Evolutionary conservation across 2,113 vertebrate species (phyloP).

Genomic region (Oreochromis aureus): DNA sequence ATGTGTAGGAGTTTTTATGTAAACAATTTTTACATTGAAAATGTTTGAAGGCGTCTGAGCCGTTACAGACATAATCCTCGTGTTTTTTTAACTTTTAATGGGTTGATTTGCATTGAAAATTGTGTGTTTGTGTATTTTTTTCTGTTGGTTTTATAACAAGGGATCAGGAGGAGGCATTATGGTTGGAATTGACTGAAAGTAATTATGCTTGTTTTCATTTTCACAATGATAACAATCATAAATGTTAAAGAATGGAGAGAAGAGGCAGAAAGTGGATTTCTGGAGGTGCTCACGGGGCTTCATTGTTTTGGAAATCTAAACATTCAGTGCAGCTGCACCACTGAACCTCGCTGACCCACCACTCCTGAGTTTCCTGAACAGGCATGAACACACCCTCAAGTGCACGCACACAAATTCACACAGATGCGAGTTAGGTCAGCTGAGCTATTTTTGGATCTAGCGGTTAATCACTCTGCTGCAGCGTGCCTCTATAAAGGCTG

Average conservation of each 20-base stretch:
- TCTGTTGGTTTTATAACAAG: neutral
- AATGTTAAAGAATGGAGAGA: neutral
- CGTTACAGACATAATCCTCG: neutral
- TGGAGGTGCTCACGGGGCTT: conserved; percentile 22
- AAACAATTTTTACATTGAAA: neutral
- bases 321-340: conserved; percentile 61
- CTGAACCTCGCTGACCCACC: conserved; percentile 47
- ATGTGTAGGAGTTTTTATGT: neutral
- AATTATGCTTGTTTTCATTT: neutral
- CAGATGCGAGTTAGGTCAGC: conserved; percentile 47
- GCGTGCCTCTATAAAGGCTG: conserved; percentile 68
- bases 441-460: conserved; percentile 67
- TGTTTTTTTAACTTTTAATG: neutral
- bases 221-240: neutral
- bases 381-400: conserved; percentile 52
- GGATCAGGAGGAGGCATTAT: neutral
- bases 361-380: conserved; percentile 65
- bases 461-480: conserved; percentile 28
- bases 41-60: neutral
- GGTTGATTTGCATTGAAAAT: neutral
- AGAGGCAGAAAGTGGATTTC: neutral
- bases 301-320: conserved; percentile 75
- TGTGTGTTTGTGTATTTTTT: neutral
- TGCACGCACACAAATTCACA: conserved; percentile 50
- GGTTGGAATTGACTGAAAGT: neutral